A percentile compares a stretch with the other conserved stretches of the same genome.
phyloP scores from a whole-genome alignment of 2,113 vertebrate genomes.

The Corythornis vintsioides region DNA sequence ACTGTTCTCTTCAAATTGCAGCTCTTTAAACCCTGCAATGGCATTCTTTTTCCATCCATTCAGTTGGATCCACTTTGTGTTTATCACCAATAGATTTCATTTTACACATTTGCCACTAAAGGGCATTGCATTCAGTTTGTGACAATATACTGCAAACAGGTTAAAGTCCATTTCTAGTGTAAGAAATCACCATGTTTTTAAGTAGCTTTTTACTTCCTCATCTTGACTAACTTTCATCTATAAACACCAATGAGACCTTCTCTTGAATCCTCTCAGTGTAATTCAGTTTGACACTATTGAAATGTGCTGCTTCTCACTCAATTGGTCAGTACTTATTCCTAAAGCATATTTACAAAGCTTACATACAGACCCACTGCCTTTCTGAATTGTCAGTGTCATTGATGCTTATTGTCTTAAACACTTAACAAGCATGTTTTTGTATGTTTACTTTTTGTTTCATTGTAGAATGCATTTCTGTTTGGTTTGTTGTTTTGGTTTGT shows the following conservation, averaged over 20 bases:
- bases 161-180: neutral
- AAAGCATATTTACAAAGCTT: constrained; percentile 21
- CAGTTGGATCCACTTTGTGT: neutral
- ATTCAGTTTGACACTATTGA: neutral
- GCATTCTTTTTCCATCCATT: neutral
- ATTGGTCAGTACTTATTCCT: constrained; percentile 13
- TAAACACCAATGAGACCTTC: neutral
- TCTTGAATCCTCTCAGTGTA: neutral
- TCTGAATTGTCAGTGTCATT: constrained; percentile 69
- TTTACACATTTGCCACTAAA: neutral
- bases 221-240: constrained; percentile 3
- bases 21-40: neutral
- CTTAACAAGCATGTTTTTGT: constrained; percentile 55
- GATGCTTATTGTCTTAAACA: constrained; percentile 62
- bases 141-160: neutral
- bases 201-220: neutral
- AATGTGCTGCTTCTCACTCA: neutral
- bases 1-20: neutral
- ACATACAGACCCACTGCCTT: neutral
- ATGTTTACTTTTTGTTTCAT: constrained; percentile 35
- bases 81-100: neutral
- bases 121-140: neutral
- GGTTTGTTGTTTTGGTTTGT: neutral
- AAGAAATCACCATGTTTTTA: neutral
- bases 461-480: neutral